Evolutionary conservation across 2,888 invertebrate species (phyloP).

Genomic region (Urechis unicinctus): DNA sequence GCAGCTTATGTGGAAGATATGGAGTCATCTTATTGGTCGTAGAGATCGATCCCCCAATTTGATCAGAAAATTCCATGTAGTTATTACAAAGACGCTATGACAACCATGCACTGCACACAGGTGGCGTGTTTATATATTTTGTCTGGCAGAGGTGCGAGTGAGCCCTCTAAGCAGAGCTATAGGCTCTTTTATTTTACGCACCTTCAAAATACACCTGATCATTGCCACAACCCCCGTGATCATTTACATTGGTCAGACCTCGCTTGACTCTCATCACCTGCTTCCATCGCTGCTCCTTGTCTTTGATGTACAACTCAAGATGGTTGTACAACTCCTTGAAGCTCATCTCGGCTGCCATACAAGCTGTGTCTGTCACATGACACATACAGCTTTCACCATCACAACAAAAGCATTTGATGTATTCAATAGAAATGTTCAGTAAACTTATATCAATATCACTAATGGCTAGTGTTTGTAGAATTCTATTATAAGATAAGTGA

Average conservation of each 20-base stretch:
- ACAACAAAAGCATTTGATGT: neutral
- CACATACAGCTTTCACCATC: neutral
- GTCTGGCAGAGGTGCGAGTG: too few relatives aligned
- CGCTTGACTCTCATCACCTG: slow-evolving; percentile 46
- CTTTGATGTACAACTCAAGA: slow-evolving; percentile 34
- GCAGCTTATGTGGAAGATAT: too few relatives aligned
- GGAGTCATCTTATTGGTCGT: too few relatives aligned
- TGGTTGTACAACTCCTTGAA: slow-evolving; percentile 47
- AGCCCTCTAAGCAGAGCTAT: neutral
- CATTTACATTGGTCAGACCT: slow-evolving; percentile 38
- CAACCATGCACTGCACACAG: too few relatives aligned
- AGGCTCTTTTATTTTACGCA: slow-evolving; percentile 8
- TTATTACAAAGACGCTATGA: neutral
- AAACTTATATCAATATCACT: too few relatives aligned
- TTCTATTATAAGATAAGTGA: too few relatives aligned
- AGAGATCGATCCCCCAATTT: too few relatives aligned
- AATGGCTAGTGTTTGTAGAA: too few relatives aligned
- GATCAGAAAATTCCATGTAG: too few relatives aligned
- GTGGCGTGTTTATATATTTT: too few relatives aligned
- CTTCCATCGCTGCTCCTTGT: slow-evolving; percentile 44
- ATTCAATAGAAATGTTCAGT: too few relatives aligned
- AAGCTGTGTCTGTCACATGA: slow-evolving; percentile 38
- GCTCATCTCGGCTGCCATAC: slow-evolving; percentile 43
- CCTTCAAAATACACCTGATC: slow-evolving; percentile 50
- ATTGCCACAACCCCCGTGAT: slow-evolving; percentile 43